Evolutionary conservation across 1,140 invertebrate species (phyloP).

Genomic region (Drosophila equinoxialis): DNA sequence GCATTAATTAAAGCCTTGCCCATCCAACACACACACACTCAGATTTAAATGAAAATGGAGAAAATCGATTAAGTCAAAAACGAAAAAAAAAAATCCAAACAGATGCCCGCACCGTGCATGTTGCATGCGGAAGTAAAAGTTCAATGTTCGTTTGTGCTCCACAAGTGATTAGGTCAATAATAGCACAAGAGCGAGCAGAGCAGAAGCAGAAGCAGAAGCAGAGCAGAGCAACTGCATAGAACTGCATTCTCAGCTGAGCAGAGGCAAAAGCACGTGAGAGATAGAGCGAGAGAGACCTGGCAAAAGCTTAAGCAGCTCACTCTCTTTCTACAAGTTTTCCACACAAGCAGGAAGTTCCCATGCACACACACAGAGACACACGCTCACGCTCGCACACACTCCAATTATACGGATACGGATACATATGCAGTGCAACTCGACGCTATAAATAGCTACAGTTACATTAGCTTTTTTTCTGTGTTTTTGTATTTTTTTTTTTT

Average conservation of each 20-base stretch:
- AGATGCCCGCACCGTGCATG: slow-evolving; percentile 28
- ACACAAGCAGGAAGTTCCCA: slow-evolving; percentile 55
- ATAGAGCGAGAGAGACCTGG: neutral
- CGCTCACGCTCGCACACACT: slow-evolving; percentile 1
- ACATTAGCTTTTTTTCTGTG: slow-evolving; percentile 48
- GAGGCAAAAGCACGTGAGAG: slow-evolving; percentile 29
- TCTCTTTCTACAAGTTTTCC: slow-evolving; percentile 38
- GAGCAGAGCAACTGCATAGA: slow-evolving; percentile 33
- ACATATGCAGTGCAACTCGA: slow-evolving; percentile 26
- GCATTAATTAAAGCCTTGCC: slow-evolving; percentile 78
- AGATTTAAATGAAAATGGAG: slow-evolving; percentile 58
- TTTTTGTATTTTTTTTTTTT: slow-evolving; percentile 13
- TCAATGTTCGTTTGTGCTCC: slow-evolving; percentile 83
- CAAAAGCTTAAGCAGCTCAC: slow-evolving; percentile 43
- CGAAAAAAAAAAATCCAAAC: slow-evolving; percentile 20
- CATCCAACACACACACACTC: slow-evolving; percentile 22
- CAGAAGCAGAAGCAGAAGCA: slow-evolving; percentile 49
- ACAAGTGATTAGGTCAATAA: slow-evolving; percentile 83
- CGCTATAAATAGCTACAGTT: slow-evolving; percentile 66
- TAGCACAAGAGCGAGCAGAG: slow-evolving; percentile 62
- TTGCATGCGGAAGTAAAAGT: slow-evolving; percentile 83
- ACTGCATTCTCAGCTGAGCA: slow-evolving; percentile 36
- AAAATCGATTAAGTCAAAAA: slow-evolving; percentile 14
- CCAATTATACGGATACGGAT: slow-evolving; percentile 45
- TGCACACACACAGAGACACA: slow-evolving; percentile 10